These are phyloP conservation scores for Xestia xanthographa DNA, from an alignment of 2,888 invertebrate species.

Conservation along the genomic window DNA sequence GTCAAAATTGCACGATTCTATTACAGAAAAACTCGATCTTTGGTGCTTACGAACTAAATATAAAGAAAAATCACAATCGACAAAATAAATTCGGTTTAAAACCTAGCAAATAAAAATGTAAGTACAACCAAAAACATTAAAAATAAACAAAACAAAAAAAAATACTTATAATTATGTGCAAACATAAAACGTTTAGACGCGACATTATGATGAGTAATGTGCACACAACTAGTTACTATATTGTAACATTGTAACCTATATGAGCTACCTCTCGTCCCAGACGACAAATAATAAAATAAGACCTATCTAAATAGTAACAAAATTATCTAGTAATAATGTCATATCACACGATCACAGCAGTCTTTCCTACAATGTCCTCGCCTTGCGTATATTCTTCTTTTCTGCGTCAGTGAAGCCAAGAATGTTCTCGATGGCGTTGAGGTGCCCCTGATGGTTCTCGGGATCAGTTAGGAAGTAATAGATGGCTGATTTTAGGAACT, in stretches of 20 bases:
- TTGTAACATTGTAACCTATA: conserved; percentile 61
- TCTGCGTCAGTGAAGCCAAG: conserved; percentile 96
- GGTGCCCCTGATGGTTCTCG: conserved; percentile 96
- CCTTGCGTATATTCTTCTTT: conserved; percentile 94
- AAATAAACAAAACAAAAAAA: conserved; percentile 46
- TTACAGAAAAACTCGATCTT: conserved; percentile 84
- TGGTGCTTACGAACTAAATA: conserved; percentile 84
- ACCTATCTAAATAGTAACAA: conserved; percentile 73
- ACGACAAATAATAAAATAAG: conserved; percentile 76
- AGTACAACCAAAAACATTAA: conserved; percentile 69
- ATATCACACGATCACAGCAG: conserved; percentile 86
- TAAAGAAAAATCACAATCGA: conserved; percentile 82
- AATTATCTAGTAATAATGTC: conserved; percentile 78
- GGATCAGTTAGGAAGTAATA: conserved; percentile 97
- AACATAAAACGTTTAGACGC: conserved; percentile 46
- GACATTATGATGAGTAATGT: conserved; percentile 66
- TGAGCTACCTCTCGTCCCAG: conserved; percentile 68
- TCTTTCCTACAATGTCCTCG: conserved; percentile 86
- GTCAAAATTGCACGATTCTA: conserved; percentile 85
- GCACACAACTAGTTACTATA: conserved; percentile 66
- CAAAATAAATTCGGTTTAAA: conserved; percentile 82
- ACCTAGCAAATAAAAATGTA: conserved; percentile 68
- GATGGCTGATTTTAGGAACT: conserved; percentile 97
- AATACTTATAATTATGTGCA: conserved; percentile 59
- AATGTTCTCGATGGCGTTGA: conserved; percentile 97